Evolutionary conservation across 2,113 vertebrate genomes (phyloP), one percentile per base, ranked within the genome.

Genomic region (Prinia subflava): DNA sequence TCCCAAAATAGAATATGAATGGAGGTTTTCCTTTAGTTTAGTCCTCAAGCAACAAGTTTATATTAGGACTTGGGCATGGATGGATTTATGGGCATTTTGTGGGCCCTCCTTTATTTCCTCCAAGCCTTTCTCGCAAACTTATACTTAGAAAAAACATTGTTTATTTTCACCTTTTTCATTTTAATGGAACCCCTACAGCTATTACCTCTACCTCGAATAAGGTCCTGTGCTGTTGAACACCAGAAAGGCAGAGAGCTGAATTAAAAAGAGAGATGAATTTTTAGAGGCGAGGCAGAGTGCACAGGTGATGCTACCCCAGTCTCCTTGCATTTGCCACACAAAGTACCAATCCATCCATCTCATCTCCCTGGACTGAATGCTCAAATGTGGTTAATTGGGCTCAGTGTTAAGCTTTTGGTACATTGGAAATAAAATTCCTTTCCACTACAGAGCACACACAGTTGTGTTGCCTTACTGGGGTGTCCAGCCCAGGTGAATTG

Each of bases 21-120:
- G 25, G 19, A 83, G 7, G 10, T 30, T 93, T 84, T 53, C 4
- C 28, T 71, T 83, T 46, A 27, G 5, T 24, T 70, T 53, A 17
- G 22, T 67, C 13, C 28, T 80, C 0, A 2, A 6, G 6, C 11
- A 55, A 37, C 0, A 2, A 5, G 4, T 41, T 73, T 60, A 8
- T 28, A 33, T 50, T 18, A 69, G 13, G 41, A 37, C 24, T 31
- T 59, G 15, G 33, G 9, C 15, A 7, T 47, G 18, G 55, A 53
- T 33, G 47, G 42, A 63, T 75, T 62, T 75, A 21, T 55, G 22
- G 15, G 18, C 4, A 24, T 81, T 76, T 68, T 76, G 33, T 59
- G 22, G 14, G 7, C 16, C 13, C 21, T 64, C 41, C 59, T 73
- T 47, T 69, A 30, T 22, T 88, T 27, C 8, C 10, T 69, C 10